phyloP scores from a whole-genome alignment of 35 echinoderm and acorn worm species.

The Ptychodera flava region DNA sequence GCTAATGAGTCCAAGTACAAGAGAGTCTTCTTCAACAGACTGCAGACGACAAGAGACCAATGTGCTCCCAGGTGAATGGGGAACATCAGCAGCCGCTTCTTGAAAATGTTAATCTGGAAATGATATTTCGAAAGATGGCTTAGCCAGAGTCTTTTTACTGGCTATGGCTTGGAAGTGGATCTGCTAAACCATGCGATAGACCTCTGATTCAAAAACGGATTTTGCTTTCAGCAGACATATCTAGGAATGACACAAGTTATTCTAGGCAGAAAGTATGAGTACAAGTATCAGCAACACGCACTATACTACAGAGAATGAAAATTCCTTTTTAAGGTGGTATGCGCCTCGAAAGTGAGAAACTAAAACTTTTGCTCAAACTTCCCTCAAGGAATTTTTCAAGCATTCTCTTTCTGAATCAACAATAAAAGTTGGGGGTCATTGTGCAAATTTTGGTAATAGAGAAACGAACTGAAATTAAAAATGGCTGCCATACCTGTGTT shows the following conservation, averaged over 20 bases:
- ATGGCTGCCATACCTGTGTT: too few relatives aligned
- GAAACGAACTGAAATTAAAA: too few relatives aligned
- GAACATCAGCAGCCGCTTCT: constrained; percentile 38
- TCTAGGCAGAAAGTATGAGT: background rate
- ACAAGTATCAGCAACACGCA: too few relatives aligned
- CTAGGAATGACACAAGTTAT: background rate
- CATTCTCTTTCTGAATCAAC: too few relatives aligned
- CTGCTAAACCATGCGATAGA: constrained; percentile 13
- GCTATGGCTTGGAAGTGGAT: background rate
- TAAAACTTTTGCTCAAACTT: too few relatives aligned
- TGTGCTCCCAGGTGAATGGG: constrained; percentile 49
- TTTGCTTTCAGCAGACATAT: too few relatives aligned
- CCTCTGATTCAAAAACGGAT: background rate
- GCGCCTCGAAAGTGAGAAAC: too few relatives aligned
- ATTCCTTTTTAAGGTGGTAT: too few relatives aligned
- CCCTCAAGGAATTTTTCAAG: too few relatives aligned
- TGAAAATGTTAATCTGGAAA: constrained; percentile 51
- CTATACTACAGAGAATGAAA: too few relatives aligned
- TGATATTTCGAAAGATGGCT: background rate
- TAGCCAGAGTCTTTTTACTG: background rate
- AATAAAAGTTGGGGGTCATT: too few relatives aligned
- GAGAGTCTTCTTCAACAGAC: constrained; percentile 22
- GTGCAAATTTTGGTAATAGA: too few relatives aligned
- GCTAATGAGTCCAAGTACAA: constrained; percentile 55
- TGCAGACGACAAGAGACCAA: constrained; percentile 46